Percentiles rank a stretch among this genome's conserved stretches.
These are phyloP conservation scores for Caenorhabditis briggsae DNA, from an alignment of 1,140 invertebrate species.

Conservation along the genomic window DNA sequence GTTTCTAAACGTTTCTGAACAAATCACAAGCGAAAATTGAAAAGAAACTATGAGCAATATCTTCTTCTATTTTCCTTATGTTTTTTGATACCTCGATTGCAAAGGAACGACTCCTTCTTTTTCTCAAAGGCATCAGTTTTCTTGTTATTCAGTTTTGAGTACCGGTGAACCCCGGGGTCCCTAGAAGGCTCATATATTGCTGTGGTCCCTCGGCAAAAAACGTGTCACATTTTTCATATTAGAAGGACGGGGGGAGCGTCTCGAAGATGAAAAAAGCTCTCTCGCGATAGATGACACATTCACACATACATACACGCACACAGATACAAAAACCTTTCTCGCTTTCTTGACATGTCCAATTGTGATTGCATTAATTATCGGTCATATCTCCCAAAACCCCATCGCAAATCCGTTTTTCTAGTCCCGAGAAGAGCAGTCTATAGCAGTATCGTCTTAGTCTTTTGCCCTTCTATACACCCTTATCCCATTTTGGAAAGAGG, in stretches of 20 bases:
- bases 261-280: constrained; percentile 35
- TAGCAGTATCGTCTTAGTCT: neutral
- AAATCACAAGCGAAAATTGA: too few relatives aligned
- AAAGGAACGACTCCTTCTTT: neutral
- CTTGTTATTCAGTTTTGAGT: constrained; percentile 30
- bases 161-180: constrained; percentile 7
- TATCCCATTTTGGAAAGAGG: constrained; percentile 24
- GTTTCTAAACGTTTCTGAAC: too few relatives aligned
- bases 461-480: neutral
- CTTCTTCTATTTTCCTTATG: neutral
- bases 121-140: constrained; percentile 33
- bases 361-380: constrained; percentile 56
- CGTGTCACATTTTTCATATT: constrained; percentile 53
- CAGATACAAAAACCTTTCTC: constrained; percentile 35
- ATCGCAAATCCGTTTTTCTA: constrained; percentile 15
- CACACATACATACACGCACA: neutral
- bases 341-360: constrained; percentile 47
- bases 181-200: constrained; percentile 12
- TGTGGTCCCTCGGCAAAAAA: constrained; percentile 43
- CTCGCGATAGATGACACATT: constrained; percentile 26
- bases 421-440: neutral
- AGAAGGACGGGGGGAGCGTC: constrained; percentile 26
- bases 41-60: too few relatives aligned
- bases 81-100: constrained; percentile 38
- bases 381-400: constrained; percentile 34